These are phyloP conservation scores for Musca vetustissima DNA, from an alignment of 1,140 invertebrate species.

Conservation along the genomic window DNA sequence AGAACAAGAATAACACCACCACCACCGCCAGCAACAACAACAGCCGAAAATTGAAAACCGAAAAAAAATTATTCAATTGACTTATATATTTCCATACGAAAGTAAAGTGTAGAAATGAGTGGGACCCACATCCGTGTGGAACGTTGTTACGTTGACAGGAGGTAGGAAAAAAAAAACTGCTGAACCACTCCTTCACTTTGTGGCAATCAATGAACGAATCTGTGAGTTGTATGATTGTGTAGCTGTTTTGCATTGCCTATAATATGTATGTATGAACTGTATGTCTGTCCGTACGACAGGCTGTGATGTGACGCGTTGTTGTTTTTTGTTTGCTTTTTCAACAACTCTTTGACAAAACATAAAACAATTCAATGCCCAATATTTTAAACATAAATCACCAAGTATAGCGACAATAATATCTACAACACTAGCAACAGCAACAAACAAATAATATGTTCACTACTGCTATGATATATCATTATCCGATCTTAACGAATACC, in stretches of 20 bases:
- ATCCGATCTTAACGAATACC: too few species aligned
- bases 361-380: background rate
- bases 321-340: too few species aligned
- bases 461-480: too few species aligned
- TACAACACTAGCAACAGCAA: too few species aligned
- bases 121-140: background rate
- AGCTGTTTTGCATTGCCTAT: too few species aligned
- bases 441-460: background rate
- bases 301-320: too few species aligned
- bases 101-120: constrained; percentile 8
- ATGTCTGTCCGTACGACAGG: too few species aligned
- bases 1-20: too few species aligned
- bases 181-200: constrained; percentile 6
- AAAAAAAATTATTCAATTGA: background rate
- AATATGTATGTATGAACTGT: too few species aligned
- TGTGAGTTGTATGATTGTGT: too few species aligned
- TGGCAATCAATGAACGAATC: too few species aligned
- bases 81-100: background rate
- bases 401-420: background rate
- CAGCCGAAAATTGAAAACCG: background rate
- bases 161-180: background rate
- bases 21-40: too few species aligned
- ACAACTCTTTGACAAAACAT: constrained; percentile 17
- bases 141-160: background rate
- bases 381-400: constrained; percentile 13